phyloP scores from a whole-genome alignment of 2,113 vertebrate genomes.

The Prinia subflava region DNA sequence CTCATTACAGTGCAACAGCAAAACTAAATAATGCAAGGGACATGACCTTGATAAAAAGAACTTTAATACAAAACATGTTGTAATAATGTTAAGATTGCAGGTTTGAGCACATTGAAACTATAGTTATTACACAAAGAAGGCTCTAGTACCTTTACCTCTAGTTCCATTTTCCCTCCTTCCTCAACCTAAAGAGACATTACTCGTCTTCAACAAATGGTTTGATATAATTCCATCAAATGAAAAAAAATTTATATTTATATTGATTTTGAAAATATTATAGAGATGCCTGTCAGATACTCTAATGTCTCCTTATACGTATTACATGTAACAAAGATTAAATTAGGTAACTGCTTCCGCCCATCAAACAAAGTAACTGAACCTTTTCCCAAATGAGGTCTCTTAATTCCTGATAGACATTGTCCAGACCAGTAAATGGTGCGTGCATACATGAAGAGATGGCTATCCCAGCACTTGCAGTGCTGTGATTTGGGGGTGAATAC shows the following conservation, averaged over 20 bases:
- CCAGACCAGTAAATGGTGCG: background rate
- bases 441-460: background rate
- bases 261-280: background rate
- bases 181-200: background rate
- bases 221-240: background rate
- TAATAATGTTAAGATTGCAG: slow-evolving; percentile 33
- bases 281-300: background rate
- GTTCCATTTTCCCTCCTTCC: background rate
- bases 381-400: slow-evolving; percentile 7
- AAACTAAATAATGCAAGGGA: slow-evolving; percentile 49
- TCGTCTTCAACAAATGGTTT: background rate
- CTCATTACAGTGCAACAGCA: slow-evolving; percentile 46
- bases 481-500: background rate
- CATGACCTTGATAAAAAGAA: slow-evolving; percentile 58
- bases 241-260: background rate
- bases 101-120: background rate
- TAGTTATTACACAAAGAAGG: background rate
- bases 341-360: slow-evolving; percentile 2
- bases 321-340: slow-evolving; percentile 6
- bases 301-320: background rate
- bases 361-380: slow-evolving; percentile 10
- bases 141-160: background rate
- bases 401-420: slow-evolving; percentile 9
- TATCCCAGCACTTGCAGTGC: background rate
- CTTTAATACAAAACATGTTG: slow-evolving; percentile 57